Evolutionary conservation across 2,113 vertebrate species (phyloP).

Genomic region (Podarcis raffonei): DNA sequence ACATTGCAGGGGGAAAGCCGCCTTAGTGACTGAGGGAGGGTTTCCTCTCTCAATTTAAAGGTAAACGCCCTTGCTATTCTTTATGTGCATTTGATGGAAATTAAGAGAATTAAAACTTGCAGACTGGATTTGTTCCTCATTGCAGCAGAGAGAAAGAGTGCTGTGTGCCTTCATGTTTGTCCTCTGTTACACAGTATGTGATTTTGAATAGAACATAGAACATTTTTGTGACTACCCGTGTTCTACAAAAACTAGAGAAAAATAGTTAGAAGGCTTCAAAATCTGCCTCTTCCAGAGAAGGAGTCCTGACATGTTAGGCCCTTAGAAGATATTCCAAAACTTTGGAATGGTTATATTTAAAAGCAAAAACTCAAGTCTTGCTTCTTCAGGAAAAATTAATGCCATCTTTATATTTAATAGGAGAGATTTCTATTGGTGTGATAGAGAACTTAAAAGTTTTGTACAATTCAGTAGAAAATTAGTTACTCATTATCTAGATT

Average conservation of each 20-base stretch:
- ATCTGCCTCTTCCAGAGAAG: not conserved
- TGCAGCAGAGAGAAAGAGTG: too few relatives aligned
- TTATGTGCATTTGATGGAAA: not conserved
- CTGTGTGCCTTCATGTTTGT: too few relatives aligned
- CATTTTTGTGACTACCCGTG: not conserved
- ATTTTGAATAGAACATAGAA: not conserved
- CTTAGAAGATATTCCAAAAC: not conserved
- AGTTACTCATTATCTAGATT: not conserved
- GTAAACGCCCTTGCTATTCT: not conserved
- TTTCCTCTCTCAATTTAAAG: not conserved
- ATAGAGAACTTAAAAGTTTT: not conserved
- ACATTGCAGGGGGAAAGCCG: not conserved
- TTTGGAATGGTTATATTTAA: not conserved
- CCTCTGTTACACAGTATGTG: not conserved
- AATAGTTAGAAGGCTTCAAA: not conserved
- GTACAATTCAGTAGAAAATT: not conserved
- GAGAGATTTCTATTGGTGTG: too few relatives aligned
- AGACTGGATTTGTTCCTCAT: not conserved
- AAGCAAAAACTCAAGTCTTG: not conserved
- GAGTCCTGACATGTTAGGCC: not conserved
- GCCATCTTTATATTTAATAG: not conserved
- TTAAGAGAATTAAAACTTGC: not conserved
- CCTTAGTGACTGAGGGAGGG: not conserved
- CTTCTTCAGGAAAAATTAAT: not conserved
- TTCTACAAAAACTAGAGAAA: not conserved